Conservation (phyloP, 2,797 vertebrate species). For the Sternarchorhynchus goeldii region DNA sequence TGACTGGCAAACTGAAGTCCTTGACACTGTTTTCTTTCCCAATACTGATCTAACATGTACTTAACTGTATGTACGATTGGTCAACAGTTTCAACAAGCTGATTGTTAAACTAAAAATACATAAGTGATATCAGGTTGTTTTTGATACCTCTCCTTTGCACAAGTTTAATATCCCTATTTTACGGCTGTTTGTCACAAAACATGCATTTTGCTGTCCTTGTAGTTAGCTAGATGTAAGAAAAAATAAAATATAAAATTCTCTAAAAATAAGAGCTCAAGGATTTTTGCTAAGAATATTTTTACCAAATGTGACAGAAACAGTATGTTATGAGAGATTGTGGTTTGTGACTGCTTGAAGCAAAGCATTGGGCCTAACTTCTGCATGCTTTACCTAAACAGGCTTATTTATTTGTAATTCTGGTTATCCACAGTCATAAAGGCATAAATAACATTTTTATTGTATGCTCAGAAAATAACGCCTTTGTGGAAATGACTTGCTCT, state of each 20-base stretch:
- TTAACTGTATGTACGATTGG: constrained; percentile 26
- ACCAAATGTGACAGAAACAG: no score
- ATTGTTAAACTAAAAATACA: constrained; percentile 30
- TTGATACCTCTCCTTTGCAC: constrained; percentile 9
- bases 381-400: constrained; percentile 63
- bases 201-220: no score
- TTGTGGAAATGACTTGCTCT: constrained; percentile 13
- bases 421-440: constrained; percentile 41
- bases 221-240: no score
- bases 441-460: constrained; percentile 50
- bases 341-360: constrained; percentile 38
- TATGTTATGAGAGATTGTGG: constrained; percentile 25
- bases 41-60: constrained; percentile 15
- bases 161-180: no score
- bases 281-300: neutral
- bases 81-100: constrained; percentile 1
- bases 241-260: neutral
- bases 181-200: no score
- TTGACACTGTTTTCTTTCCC: constrained; percentile 6
- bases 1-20: neutral
- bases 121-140: constrained; percentile 26
- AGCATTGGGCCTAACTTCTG: constrained; percentile 57
- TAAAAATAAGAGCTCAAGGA: no score
- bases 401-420: constrained; percentile 58
- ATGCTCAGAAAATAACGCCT: constrained; percentile 28